These are phyloP conservation scores for Bambusicola thoracicus DNA, from an alignment of 2,113 vertebrate genomes.

Conservation along the genomic window DNA sequence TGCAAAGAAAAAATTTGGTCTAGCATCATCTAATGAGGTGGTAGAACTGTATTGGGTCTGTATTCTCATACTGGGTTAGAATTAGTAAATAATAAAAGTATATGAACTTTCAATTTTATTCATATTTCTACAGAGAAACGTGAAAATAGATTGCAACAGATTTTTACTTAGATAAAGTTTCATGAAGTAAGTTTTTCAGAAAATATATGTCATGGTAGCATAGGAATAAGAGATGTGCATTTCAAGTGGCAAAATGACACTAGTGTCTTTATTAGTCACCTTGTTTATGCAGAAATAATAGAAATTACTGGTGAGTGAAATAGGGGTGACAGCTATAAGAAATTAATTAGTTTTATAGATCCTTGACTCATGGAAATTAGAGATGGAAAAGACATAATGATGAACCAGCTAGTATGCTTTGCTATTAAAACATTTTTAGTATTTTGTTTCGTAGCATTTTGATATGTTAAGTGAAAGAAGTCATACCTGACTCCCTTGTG, in stretches of 20 bases:
- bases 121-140: neutral
- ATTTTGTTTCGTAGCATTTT: neutral
- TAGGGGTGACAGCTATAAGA: neutral
- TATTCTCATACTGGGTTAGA: constrained; percentile 40
- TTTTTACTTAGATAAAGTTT: neutral
- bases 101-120: neutral
- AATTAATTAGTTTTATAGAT: neutral
- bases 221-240: neutral
- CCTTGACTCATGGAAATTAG: neutral
- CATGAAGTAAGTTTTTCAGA: neutral
- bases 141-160: neutral
- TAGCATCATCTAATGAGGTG: constrained; percentile 19
- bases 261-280: neutral
- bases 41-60: neutral
- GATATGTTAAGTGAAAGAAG: neutral
- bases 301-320: neutral
- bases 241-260: constrained; percentile 27
- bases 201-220: neutral
- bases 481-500: neutral
- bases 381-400: neutral
- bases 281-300: constrained; percentile 16
- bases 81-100: constrained; percentile 30
- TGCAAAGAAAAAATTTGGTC: constrained; percentile 26
- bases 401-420: neutral
- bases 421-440: neutral